Conservation (phyloP, 2,888 invertebrate species). For the Fabriciana adippe region DNA sequence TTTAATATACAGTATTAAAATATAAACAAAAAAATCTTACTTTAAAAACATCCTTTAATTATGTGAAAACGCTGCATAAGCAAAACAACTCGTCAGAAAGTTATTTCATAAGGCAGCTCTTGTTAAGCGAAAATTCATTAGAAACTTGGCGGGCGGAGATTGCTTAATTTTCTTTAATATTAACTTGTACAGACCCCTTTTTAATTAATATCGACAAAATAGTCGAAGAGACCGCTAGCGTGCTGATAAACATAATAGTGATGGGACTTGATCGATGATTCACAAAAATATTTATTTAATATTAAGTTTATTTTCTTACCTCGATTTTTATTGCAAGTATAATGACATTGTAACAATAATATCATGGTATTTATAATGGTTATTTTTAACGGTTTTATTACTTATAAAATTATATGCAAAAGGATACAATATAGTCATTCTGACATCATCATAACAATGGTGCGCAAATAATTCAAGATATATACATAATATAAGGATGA, state of each 20-base stretch:
- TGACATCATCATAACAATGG: too few species aligned
- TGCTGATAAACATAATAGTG: conserved; percentile 67
- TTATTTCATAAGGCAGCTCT: conserved; percentile 42
- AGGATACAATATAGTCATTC: not conserved
- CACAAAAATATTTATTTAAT: not conserved
- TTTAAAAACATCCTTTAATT: conserved; percentile 42
- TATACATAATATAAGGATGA: not conserved
- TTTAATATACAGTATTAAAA: too few species aligned
- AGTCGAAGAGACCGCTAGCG: conserved; percentile 69
- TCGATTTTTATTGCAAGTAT: too few species aligned
- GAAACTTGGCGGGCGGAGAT: conserved; percentile 67
- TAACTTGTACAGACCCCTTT: conserved; percentile 80
- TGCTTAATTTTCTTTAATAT: conserved; percentile 82
- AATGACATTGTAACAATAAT: too few species aligned
- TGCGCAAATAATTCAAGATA: not conserved
- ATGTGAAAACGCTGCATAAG: conserved; percentile 42
- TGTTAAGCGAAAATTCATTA: conserved; percentile 75
- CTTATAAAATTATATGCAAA: too few species aligned
- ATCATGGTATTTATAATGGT: too few species aligned
- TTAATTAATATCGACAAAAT: conserved; percentile 83
- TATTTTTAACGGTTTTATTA: too few species aligned
- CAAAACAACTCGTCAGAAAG: conserved; percentile 50
- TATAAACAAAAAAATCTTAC: not conserved
- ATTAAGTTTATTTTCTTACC: not conserved
- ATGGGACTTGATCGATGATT: conserved; percentile 43